Conservation (phyloP, 1,140 invertebrate genomes). For the Aradophagus sp. region DNA sequence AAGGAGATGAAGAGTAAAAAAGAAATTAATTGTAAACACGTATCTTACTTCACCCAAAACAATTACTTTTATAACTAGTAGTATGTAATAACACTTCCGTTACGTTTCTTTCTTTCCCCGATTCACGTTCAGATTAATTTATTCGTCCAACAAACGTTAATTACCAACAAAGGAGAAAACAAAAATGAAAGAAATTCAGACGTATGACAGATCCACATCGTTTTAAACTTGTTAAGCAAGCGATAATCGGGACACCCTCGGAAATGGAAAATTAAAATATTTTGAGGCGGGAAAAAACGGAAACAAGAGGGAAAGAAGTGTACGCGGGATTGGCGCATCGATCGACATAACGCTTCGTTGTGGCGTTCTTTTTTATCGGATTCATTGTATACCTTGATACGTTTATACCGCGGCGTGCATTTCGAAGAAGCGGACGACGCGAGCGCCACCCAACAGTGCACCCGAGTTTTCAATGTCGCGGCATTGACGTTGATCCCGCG, state of each 20-base stretch:
- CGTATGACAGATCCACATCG: not conserved
- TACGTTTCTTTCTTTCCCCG: slow-evolving; percentile 24
- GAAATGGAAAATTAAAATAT: slow-evolving; percentile 7
- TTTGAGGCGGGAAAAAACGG: slow-evolving; percentile 29
- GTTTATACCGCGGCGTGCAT: slow-evolving; percentile 50
- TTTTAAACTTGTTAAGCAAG: slow-evolving; percentile 14
- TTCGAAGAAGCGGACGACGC: slow-evolving; percentile 30
- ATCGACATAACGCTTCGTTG: slow-evolving; percentile 33
- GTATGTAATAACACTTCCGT: slow-evolving; percentile 32
- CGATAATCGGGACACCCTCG: not conserved
- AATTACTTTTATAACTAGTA: slow-evolving; percentile 71
- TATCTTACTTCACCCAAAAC: slow-evolving; percentile 69
- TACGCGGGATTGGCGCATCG: slow-evolving; percentile 55
- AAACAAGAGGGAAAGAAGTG: slow-evolving; percentile 61
- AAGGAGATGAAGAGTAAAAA: slow-evolving; percentile 13
- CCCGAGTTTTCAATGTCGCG: slow-evolving; percentile 30
- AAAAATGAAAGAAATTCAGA: not conserved
- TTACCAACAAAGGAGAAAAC: not conserved
- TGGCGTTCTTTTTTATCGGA: slow-evolving; percentile 49
- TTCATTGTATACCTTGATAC: slow-evolving; percentile 53
- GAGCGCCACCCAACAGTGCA: slow-evolving; percentile 42
- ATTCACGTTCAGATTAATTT: slow-evolving; percentile 22
- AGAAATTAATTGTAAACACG: slow-evolving; percentile 33
- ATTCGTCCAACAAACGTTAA: too few species aligned
- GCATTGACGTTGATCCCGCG: slow-evolving; percentile 59